Evolutionary conservation across 2,888 invertebrate species (phyloP).

Genomic region (Volucella bombylans): DNA sequence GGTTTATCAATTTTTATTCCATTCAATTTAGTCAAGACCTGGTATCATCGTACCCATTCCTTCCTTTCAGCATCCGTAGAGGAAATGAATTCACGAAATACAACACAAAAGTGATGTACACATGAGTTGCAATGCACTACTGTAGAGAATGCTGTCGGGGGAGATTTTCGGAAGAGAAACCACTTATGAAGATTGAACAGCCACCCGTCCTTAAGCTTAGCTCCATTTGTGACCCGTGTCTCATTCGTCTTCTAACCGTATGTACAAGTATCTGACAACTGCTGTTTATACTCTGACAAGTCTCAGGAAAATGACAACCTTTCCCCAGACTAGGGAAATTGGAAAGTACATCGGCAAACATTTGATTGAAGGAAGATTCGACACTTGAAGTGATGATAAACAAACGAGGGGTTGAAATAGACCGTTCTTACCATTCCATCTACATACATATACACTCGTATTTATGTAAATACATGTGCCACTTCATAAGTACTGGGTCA

Average conservation of each 20-base stretch:
- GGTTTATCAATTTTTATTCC: constrained; percentile 61
- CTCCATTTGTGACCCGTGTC: constrained; percentile 50
- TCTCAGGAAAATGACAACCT: constrained; percentile 27
- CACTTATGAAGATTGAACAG: constrained; percentile 59
- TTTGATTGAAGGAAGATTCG: constrained; percentile 73
- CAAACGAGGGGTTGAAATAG: constrained; percentile 49
- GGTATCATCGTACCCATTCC: constrained; percentile 35
- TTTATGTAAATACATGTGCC: too few relatives aligned
- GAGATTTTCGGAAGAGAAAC: constrained; percentile 1
- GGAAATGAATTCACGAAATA: constrained; percentile 53
- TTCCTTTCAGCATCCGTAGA: constrained; percentile 23
- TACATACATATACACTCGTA: background rate
- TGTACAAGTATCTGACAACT: constrained; percentile 16
- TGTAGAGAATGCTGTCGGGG: background rate
- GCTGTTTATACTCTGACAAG: constrained; percentile 43
- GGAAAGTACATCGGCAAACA: constrained; percentile 71
- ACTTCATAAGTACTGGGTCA: constrained; percentile 36
- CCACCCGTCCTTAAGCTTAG: constrained; percentile 58
- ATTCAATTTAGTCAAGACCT: constrained; percentile 60
- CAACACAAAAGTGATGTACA: constrained; percentile 23
- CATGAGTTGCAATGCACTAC: constrained; percentile 18
- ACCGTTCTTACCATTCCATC: constrained; percentile 42
- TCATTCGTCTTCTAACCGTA: constrained; percentile 3
- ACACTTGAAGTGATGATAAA: constrained; percentile 70
- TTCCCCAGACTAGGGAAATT: constrained; percentile 61